Conservation (phyloP, 1,140 invertebrate genomes). For the Plutomurus gul region DNA sequence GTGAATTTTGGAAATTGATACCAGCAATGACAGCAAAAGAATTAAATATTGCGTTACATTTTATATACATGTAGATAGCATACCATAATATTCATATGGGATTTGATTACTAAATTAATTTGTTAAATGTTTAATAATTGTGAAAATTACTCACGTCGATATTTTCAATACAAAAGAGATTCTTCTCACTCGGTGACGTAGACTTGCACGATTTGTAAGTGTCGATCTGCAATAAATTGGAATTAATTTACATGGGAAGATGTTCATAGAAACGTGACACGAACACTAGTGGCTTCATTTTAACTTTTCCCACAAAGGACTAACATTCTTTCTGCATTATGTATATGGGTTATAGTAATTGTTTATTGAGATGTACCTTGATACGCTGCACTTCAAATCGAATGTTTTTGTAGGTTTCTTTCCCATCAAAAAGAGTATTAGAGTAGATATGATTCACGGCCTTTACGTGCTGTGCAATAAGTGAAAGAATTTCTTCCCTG, state of each 20-base stretch:
- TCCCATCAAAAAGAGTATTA: conserved; percentile 88
- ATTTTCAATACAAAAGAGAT: conserved; percentile 95
- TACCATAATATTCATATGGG: too few species aligned
- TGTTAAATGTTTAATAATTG: too few species aligned
- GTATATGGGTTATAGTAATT: background rate
- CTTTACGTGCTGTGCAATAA: conserved; percentile 97
- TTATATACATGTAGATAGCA: too few species aligned
- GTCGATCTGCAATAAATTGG: conserved; percentile 71
- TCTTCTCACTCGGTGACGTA: conserved; percentile 71
- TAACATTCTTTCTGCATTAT: background rate
- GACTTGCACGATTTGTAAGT: conserved; percentile 78
- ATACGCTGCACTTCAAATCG: conserved; percentile 98
- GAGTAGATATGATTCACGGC: conserved; percentile 98
- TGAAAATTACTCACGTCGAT: conserved; percentile 99
- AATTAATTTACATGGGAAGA: conserved; percentile 5
- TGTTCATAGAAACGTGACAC: background rate
- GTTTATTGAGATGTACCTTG: conserved; percentile 67
- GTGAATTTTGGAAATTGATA: too few species aligned
- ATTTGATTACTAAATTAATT: too few species aligned
- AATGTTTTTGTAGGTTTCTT: conserved; percentile 76
- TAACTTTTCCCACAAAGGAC: too few species aligned
- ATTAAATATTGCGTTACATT: too few species aligned
- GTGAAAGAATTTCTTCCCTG: conserved; percentile 92
- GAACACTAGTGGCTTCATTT: background rate
- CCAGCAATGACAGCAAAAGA: too few species aligned